phyloP scores from a whole-genome alignment of 2,113 vertebrate species.

The Lycaon pictus region DNA sequence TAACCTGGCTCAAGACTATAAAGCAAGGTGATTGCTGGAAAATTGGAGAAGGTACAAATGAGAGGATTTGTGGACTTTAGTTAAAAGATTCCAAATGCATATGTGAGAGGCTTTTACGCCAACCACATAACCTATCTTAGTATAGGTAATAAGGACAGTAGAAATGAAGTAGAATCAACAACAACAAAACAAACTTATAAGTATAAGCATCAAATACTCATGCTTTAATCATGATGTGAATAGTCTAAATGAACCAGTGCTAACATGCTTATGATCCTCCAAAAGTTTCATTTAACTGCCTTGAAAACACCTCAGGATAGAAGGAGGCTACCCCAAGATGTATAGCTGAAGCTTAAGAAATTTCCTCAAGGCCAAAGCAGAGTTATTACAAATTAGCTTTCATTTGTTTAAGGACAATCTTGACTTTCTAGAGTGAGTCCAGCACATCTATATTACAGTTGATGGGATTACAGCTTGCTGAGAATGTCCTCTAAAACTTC shows the following conservation, averaged over 20 bases:
- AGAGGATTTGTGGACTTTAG: neutral
- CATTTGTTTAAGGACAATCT: constrained; percentile 84
- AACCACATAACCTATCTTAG: neutral
- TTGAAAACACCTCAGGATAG: constrained; percentile 8
- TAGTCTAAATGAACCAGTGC: neutral
- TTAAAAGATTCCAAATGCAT: neutral
- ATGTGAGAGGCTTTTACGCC: neutral
- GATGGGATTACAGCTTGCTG: constrained; percentile 87
- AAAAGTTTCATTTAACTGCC: constrained; percentile 25
- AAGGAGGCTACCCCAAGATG: neutral
- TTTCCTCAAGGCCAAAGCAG: constrained; percentile 88
- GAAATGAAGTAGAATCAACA: neutral
- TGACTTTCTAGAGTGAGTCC: constrained; percentile 88
- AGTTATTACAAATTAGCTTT: constrained; percentile 89
- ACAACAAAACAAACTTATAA: neutral
- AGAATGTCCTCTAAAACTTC: constrained; percentile 89
- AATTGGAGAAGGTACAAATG: neutral
- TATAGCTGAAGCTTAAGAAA: constrained; percentile 74
- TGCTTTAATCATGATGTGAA: neutral
- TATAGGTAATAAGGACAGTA: neutral
- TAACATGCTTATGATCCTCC: neutral
- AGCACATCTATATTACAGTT: constrained; percentile 89
- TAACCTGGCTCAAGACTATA: neutral
- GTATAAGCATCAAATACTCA: neutral
- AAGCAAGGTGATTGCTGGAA: neutral